These are phyloP conservation scores for Oxytorus armatus DNA, from an alignment of 2,888 invertebrate genomes.

Conservation along the genomic window DNA sequence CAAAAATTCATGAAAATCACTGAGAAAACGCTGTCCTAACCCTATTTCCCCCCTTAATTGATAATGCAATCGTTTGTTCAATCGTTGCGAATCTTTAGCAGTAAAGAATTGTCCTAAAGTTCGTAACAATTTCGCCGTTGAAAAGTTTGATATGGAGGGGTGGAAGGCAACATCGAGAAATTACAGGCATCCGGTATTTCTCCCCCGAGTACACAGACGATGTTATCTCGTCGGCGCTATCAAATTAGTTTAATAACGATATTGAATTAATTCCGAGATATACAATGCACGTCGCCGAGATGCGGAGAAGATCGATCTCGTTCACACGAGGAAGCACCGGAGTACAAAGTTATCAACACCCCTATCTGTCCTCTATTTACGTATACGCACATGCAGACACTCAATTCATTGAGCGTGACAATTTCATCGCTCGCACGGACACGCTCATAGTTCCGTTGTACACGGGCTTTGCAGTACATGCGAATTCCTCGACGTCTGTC, in stretches of 20 bases:
- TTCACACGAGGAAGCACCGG: slow-evolving; percentile 58
- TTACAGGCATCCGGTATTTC: neutral
- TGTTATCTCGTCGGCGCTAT: slow-evolving; percentile 78
- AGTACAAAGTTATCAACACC: slow-evolving; percentile 76
- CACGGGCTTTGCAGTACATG: neutral
- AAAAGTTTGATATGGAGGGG: neutral
- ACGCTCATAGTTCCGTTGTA: neutral
- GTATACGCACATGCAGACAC: neutral
- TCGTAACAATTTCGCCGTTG: neutral
- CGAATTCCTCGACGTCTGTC: neutral
- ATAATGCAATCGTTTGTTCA: neutral
- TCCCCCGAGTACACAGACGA: slow-evolving; percentile 61
- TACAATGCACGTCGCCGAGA: slow-evolving; percentile 66
- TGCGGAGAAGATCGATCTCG: neutral
- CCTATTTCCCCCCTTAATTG: no score
- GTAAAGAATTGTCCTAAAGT: neutral
- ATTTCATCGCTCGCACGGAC: slow-evolving; percentile 3
- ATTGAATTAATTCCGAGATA: slow-evolving; percentile 79
- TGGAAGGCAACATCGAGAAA: neutral
- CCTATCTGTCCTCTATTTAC: slow-evolving; percentile 38
- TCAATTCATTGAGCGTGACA: slow-evolving; percentile 23
- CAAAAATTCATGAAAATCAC: no score
- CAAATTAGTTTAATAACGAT: slow-evolving; percentile 79
- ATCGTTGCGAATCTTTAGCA: neutral
- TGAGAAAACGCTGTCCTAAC: no score